A percentile compares a stretch with the other conserved stretches of the same genome.
phyloP scores from a whole-genome alignment of 2,113 vertebrate species.

The Geococcyx californianus region DNA sequence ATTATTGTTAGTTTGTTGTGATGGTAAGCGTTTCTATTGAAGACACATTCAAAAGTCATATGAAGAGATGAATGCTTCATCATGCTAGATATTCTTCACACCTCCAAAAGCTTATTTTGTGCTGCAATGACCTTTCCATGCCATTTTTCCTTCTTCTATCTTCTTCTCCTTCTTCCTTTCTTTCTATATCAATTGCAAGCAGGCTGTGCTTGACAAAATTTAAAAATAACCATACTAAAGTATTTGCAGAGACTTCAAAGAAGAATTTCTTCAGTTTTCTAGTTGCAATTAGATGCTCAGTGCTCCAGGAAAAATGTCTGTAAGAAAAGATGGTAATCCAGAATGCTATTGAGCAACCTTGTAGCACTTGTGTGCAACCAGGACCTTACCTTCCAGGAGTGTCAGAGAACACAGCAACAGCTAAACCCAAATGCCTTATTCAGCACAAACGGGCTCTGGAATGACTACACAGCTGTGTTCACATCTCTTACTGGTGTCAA shows the following conservation, averaged over 20 bases:
- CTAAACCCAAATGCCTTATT: neutral
- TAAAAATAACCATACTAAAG: neutral
- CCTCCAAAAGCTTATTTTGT: neutral
- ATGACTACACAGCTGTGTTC: neutral
- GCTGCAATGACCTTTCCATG: neutral
- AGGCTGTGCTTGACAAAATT: neutral
- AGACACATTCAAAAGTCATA: neutral
- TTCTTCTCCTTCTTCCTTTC: neutral
- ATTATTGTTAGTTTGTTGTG: neutral
- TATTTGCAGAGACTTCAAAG: neutral
- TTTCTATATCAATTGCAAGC: neutral
- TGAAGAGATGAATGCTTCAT: neutral
- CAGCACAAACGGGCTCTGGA: neutral
- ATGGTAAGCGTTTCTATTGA: neutral
- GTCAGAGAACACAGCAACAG: neutral
- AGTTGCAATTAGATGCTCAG: neutral
- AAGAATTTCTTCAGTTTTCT: neutral
- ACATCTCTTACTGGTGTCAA: neutral
- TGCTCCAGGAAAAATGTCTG: neutral
- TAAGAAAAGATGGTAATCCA: neutral
- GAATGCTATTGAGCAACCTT: accelerated
- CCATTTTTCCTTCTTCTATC: neutral
- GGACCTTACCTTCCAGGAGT: neutral
- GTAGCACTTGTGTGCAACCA: neutral
- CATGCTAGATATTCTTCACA: neutral